Conservation (phyloP, 2,797 vertebrate species). For the Onychomys torridus region DNA sequence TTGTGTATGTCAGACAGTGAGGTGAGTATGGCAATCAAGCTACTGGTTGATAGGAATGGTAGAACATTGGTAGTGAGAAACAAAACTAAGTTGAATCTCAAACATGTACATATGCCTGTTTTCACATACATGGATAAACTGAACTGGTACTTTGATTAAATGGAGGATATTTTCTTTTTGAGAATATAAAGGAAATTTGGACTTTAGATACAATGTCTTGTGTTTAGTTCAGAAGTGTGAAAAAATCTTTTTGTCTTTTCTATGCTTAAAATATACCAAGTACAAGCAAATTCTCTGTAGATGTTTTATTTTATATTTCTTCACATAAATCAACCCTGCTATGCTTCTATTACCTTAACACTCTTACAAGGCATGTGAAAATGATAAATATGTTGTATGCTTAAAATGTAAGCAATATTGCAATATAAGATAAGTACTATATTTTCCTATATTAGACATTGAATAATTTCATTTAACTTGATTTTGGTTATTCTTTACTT, state of each 20-base stretch:
- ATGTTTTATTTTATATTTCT: background rate
- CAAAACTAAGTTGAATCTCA: background rate
- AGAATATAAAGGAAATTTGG: background rate
- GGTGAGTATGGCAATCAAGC: background rate
- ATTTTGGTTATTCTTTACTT: background rate
- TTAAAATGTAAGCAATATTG: background rate
- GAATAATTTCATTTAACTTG: conserved; percentile 9
- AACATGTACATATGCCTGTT: background rate
- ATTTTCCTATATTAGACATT: background rate
- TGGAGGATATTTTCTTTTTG: background rate
- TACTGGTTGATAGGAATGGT: background rate
- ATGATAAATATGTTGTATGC: background rate
- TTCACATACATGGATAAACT: background rate
- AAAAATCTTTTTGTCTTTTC: background rate
- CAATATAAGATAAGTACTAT: background rate
- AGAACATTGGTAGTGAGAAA: background rate
- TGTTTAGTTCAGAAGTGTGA: background rate
- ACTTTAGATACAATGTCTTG: background rate
- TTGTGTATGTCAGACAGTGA: background rate
- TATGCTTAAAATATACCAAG: background rate
- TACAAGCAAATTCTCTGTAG: background rate
- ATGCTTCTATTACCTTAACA: background rate
- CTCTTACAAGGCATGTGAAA: background rate
- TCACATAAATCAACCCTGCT: background rate
- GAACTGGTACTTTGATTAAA: background rate